phyloP scores from a whole-genome alignment of 1,140 invertebrate species.

The Nylanderia fulva region DNA sequence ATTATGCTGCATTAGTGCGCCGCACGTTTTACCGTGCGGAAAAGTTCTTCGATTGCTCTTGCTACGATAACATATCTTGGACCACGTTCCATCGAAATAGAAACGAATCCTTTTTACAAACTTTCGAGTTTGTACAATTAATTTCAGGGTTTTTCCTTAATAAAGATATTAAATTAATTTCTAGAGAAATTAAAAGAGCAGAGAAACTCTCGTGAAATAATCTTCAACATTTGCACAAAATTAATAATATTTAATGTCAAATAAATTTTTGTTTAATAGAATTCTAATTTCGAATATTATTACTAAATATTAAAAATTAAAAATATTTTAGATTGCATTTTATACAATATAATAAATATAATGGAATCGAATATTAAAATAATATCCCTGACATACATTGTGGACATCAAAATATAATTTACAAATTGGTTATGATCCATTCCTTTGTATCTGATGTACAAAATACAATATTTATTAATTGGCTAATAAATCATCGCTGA shows the following conservation, averaged over 20 bases:
- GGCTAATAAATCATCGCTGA: not conserved
- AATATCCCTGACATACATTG: not conserved
- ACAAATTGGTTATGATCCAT: not conserved
- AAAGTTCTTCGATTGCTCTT: constrained; percentile 27
- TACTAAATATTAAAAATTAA: not conserved
- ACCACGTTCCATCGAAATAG: too few species aligned
- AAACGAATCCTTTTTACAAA: too few species aligned
- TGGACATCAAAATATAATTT: constrained; percentile 25
- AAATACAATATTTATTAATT: constrained; percentile 27
- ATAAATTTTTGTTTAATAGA: not conserved
- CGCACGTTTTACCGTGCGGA: not conserved
- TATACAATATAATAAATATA: not conserved
- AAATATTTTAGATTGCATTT: not conserved
- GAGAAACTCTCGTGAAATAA: not conserved
- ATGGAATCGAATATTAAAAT: constrained; percentile 20
- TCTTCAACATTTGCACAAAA: not conserved
- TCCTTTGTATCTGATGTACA: constrained; percentile 7
- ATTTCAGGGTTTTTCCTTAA: too few species aligned
- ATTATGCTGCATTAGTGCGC: constrained; percentile 9
- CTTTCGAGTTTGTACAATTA: too few species aligned
- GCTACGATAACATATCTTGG: constrained; percentile 5
- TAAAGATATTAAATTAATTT: not conserved
- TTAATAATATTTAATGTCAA: not conserved
- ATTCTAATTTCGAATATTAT: not conserved
- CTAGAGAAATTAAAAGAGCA: not conserved